Base-by-base conservation (phyloP, 2,797 vertebrate species). In the Ispidina lecontei region DNA sequence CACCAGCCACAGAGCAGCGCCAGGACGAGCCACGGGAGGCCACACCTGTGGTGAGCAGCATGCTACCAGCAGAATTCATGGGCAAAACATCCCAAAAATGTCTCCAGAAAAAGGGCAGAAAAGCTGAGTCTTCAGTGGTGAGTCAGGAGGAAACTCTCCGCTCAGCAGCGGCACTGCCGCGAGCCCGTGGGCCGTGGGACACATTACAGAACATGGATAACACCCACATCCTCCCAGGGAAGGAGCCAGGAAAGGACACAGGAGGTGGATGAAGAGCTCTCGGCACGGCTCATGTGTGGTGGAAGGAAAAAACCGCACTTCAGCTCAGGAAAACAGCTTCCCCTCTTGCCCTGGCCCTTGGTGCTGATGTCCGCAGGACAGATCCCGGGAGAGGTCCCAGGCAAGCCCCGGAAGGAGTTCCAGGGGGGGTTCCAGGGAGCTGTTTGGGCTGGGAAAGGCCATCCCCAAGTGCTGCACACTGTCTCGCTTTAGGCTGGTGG, bases 91-190 rank as follows among this genome's bases (percentile, higher is more conserved):
- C 60, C 65, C 35, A 89, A 87, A 58, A 37, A 64, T 71, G 54
- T 73, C 79, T 74, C 58, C 56, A 80, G 65, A 10, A 74, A 72
- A 91, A 70, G 55, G 71, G 12, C 75, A 94, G 72, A 83, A 92
- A 91, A 85, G 94, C 85, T 92, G 87, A 92, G 69, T 84, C 87
- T 71, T 87, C 62, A 10, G 20, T 0, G 3, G 54, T 95, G 91
- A 95, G 75, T 94, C 87, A 90, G 58, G 79, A 93, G 94, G 90
- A 92, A 93, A 95, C 46, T 68, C 87, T 94, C 23, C 37, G 71
- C 89, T 93, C 91, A 91, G 89, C 91, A 91, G 67, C 67, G 85
- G 73, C 0, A 1, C 85, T 74, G 82, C 82, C 69, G 76, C 0
- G 7, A 81, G 84, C 67, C 1, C 46, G 6, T n/a, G 91, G 49